Conservation (phyloP, 2,113 vertebrate genomes). For the Australoheros scitulus region DNA sequence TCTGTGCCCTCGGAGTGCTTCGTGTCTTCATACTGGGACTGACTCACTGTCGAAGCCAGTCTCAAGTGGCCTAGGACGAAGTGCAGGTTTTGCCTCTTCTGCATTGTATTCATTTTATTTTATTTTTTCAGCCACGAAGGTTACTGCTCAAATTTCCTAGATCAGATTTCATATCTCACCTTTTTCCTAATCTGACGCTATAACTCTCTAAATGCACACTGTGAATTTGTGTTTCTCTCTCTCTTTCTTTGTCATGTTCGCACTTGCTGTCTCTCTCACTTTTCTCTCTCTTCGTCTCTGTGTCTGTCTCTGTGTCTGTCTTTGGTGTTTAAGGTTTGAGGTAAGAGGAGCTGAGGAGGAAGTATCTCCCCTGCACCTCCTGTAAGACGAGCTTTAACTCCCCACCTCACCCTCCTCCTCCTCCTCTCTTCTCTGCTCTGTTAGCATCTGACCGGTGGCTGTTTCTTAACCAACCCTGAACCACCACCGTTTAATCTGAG, state of each 20-base stretch:
- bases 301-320: background rate
- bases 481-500: constrained; percentile 20
- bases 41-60: background rate
- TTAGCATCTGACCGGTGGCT: constrained; percentile 36
- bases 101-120: background rate
- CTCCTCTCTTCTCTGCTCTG: background rate
- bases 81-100: background rate
- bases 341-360: constrained; percentile 58
- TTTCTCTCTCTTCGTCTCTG: background rate
- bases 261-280: background rate
- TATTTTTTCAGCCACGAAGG: background rate
- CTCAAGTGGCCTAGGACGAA: background rate
- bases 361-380: constrained; percentile 37
- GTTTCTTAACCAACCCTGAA: constrained; percentile 47
- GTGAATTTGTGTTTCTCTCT: background rate
- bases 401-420: background rate
- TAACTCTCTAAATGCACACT: background rate
- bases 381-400: constrained; percentile 48
- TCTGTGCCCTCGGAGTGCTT: too few species aligned
- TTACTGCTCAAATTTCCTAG: background rate
- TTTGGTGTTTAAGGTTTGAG: constrained; percentile 35
- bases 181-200: background rate
- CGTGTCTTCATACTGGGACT: too few species aligned
- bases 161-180: background rate
- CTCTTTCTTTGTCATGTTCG: background rate